Evolutionary conservation across 2,113 vertebrate species (phyloP).

Genomic region (Calyptomena viridis): DNA sequence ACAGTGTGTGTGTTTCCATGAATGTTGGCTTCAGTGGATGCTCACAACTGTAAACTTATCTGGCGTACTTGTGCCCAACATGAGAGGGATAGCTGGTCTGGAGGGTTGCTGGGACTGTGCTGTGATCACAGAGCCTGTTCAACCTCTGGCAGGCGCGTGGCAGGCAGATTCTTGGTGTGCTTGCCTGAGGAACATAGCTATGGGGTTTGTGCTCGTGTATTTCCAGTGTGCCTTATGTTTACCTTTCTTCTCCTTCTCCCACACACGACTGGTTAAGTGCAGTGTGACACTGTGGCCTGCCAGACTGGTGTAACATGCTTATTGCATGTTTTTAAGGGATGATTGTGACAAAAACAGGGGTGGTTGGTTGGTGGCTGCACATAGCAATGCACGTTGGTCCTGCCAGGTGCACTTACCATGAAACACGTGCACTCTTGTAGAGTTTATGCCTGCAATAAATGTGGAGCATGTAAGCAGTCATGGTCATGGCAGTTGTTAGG

Average conservation of each 20-base stretch:
- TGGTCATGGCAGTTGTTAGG: neutral
- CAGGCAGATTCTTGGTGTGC: accelerated
- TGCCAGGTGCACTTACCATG: accelerated
- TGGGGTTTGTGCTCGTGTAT: neutral
- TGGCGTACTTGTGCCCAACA: neutral
- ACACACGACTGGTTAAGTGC: accelerated
- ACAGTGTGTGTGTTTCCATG: neutral
- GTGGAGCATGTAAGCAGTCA: neutral
- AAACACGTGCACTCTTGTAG: neutral
- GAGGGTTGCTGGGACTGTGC: neutral
- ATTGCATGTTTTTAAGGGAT: neutral
- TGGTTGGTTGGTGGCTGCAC: neutral
- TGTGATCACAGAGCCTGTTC: neutral
- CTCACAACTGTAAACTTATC: neutral
- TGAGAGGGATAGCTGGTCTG: neutral
- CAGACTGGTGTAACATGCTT: neutral
- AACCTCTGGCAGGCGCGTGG: neutral
- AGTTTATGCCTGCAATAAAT: neutral
- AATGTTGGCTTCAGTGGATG: neutral
- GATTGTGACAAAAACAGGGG: neutral
- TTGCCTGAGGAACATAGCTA: neutral
- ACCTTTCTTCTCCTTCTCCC: neutral
- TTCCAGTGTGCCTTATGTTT: neutral
- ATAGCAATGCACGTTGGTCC: neutral
- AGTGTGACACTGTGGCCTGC: neutral